Base-by-base conservation (phyloP, 1,140 invertebrate species). In the Drosophila ohnishii region DNA sequence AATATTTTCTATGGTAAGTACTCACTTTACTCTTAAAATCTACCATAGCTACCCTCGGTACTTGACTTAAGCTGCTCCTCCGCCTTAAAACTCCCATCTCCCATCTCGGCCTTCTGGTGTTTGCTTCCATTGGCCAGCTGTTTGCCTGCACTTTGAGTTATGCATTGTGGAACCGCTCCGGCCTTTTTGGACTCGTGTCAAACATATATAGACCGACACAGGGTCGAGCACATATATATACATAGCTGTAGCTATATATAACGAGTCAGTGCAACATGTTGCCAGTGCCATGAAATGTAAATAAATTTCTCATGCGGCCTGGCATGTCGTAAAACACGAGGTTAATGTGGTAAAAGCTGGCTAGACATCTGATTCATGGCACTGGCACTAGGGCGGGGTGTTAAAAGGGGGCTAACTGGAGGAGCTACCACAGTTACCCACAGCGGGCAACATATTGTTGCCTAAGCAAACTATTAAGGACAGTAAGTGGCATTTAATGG, bases 281-380 rank as follows among this genome's bases (percentile, higher is more conserved):
- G 83, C 79, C 83, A 51, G 53, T 48, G 62, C 76, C 83, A 87
- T 87, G 83, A 87, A 87, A 87, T 87, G 83, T 87, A 87, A 84
- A 87, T 87, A 87, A 88, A 87, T 87, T 87, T 87, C 83, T 88
- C 78, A 84, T 87, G 83, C 80, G 83, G 83, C 76, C 80, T 74
- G 80, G 60, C 84, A 84, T 77, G 80, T 87, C 83, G 83, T 87
- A 87, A 87, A 88, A 87, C 83, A 87, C 65, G 83, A 88, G 83
- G 83, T 87, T 87, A 87, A 87, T 87, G 83, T 87, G 83, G 83
- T 87, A 87, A 87, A 77, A 58, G 75, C 72, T 71, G 75, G 75
- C 75, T 66, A 73, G 81, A 67, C 51, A 65, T 51, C 57, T 35
- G 44, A 28, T 57, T 32, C 35, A 25, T 22, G 25, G 47, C 9